Base-by-base conservation (phyloP, 2,888 invertebrate genomes). In the Bruchidius siliquastri region DNA sequence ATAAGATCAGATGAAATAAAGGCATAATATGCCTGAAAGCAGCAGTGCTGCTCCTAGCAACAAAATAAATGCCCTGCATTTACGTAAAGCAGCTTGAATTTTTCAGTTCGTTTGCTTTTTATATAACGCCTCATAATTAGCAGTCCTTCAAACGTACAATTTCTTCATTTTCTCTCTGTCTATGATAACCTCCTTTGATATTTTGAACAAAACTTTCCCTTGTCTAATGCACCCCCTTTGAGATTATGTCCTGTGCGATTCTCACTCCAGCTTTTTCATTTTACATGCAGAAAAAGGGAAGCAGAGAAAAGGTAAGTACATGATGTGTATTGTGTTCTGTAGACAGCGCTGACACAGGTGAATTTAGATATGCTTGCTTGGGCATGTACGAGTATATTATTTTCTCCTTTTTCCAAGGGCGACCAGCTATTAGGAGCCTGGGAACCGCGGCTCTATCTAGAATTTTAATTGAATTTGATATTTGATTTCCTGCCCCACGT, bases 241-340 rank as follows among this genome's bases (percentile, higher is more conserved):
- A 49, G 6, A 49, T 13, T 13, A 13, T 18, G 49, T 18, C 13
- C 6, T 49, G 49, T 49, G 13, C 49, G 6, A 13, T 49, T 13
- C 49, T 49, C 49, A 49, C 49, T 49, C 71, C 4, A 22, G 32
- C 30, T 71, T 74, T 69, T 74, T 72, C 72, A 67, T 75, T 72
- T 77, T 76, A 71, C 78, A 79, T 73, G 77, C 91, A 94, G 94
- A 94, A 94, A 91, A 94, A 94, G 88, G 94, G 94, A 89, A 94
- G 94, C 89, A 91, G 93, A 87, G 94, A 94, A 87, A 94, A 94
- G 93, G 94, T 93, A 92, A 92, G 92, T 84, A 73, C 49, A 75
- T 49, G 13, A 49, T 49, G 49, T 1, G 49, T 49, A 49, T 49
- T 49, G 49, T 49, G 8, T 49, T 13, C 49, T 13, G 49, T 49